These are phyloP conservation scores for Drosophila anomalata DNA, from an alignment of 2,888 invertebrate species.

Conservation along the genomic window DNA sequence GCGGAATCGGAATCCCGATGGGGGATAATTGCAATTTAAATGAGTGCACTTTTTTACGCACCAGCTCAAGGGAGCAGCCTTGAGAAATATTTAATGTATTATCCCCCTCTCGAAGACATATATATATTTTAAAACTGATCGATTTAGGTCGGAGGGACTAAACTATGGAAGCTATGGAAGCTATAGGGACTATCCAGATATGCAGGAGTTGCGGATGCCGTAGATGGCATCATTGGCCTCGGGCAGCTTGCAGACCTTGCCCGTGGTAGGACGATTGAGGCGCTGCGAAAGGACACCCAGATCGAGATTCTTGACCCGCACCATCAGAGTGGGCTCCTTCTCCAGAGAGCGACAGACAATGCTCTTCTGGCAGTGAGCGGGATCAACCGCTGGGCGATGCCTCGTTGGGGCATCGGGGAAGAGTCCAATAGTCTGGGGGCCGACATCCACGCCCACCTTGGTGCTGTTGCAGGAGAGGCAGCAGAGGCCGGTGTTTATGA, in stretches of 20 bases:
- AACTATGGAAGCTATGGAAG: neutral
- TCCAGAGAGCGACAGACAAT: slow-evolving; percentile 59
- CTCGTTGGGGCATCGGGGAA: slow-evolving; percentile 49
- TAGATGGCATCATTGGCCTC: slow-evolving; percentile 70
- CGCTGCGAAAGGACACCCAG: slow-evolving; percentile 53
- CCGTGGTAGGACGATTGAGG: slow-evolving; percentile 45
- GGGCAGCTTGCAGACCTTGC: slow-evolving; percentile 65
- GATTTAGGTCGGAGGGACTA: slow-evolving; percentile 47
- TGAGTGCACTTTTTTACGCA: slow-evolving; percentile 68
- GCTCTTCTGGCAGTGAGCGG: slow-evolving; percentile 52
- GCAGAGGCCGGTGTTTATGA: slow-evolving; percentile 65
- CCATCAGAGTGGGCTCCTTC: slow-evolving; percentile 59
- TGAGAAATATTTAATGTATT: slow-evolving; percentile 28
- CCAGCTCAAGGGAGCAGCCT: slow-evolving; percentile 43
- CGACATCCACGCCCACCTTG: slow-evolving; percentile 71
- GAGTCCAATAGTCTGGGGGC: slow-evolving; percentile 42
- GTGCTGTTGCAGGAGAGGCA: slow-evolving; percentile 79
- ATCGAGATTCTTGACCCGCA: slow-evolving; percentile 72
- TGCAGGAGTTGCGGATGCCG: slow-evolving; percentile 60
- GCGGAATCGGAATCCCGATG: neutral
- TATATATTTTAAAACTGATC: slow-evolving; percentile 47
- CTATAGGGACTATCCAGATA: slow-evolving; percentile 15
- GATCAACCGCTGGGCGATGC: neutral
- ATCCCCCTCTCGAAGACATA: neutral
- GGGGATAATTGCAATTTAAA: slow-evolving; percentile 72